These are phyloP conservation scores for Oncorhynchus clarkii DNA, from an alignment of 2,113 vertebrate species.

Conservation along the genomic window DNA sequence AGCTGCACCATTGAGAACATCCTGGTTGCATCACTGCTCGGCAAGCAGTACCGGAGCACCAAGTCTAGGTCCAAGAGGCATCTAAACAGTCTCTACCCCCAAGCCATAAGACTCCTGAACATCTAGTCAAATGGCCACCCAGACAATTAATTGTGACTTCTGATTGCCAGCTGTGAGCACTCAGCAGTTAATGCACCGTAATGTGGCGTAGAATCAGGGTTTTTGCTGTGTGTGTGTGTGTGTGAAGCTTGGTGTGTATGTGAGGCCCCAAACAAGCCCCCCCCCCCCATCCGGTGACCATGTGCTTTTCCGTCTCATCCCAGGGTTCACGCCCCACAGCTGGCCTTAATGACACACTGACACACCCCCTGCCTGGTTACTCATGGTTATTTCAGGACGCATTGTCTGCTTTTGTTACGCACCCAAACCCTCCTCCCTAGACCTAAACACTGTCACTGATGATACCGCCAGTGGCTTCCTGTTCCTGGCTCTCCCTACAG, in stretches of 20 bases:
- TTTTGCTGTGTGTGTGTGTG: background rate
- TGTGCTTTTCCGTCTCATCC: conserved; percentile 18
- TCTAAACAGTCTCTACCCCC: too few species aligned
- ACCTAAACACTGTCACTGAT: background rate
- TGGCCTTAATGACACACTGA: conserved; percentile 59
- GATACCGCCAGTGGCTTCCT: background rate
- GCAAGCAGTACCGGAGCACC: too few species aligned
- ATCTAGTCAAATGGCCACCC: too few species aligned
- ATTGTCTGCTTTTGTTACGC: background rate
- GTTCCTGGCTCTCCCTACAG: conserved; percentile 11
- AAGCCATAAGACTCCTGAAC: too few species aligned
- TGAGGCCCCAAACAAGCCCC: background rate
- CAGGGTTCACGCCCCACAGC: conserved; percentile 45
- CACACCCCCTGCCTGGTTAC: conserved; percentile 16
- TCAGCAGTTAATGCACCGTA: background rate
- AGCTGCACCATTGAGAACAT: too few species aligned
- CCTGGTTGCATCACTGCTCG: too few species aligned
- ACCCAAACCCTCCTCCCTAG: background rate
- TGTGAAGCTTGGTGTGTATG: background rate
- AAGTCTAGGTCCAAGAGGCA: too few species aligned
- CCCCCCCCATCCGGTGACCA: conserved; percentile 11
- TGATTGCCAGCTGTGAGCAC: background rate
- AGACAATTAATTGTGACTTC: background rate
- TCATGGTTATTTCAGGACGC: conserved; percentile 40
- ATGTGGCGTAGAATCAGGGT: background rate